Conservation (phyloP, 2,888 invertebrate genomes). For the Cephonodes hylas region DNA sequence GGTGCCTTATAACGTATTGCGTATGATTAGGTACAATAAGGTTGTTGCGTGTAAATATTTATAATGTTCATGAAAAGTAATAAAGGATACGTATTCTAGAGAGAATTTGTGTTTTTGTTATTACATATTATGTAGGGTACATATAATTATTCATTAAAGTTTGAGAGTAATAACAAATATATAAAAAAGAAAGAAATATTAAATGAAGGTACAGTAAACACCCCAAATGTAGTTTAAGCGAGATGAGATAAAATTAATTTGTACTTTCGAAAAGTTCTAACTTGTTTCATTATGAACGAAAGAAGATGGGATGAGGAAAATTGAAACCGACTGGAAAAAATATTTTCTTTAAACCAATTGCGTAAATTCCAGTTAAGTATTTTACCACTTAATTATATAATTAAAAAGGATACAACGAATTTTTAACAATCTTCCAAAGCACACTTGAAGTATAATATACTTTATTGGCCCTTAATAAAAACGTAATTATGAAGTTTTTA, state of each 20-base stretch:
- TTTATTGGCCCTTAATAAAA: too few species aligned
- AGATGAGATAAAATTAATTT: neutral
- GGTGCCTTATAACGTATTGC: too few species aligned
- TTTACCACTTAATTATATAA: neutral
- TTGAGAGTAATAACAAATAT: neutral
- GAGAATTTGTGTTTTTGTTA: too few species aligned
- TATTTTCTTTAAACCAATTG: neutral
- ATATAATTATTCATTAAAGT: too few species aligned
- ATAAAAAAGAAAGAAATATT: neutral
- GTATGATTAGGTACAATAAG: too few species aligned
- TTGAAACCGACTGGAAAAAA: neutral
- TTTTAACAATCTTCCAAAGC: too few species aligned
- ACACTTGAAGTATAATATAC: too few species aligned
- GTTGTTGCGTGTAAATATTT: too few species aligned
- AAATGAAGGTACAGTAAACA: neutral
- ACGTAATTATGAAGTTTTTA: too few species aligned
- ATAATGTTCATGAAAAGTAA: too few species aligned
- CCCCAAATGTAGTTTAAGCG: neutral
- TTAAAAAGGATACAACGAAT: neutral
- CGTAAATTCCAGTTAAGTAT: neutral
- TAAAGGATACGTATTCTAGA: too few species aligned
- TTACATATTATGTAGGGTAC: too few species aligned
- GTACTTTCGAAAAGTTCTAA: neutral
- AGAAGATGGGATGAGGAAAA: neutral
- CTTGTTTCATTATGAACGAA: neutral